Evolutionary conservation across 2,888 invertebrate species (phyloP).

Genomic region (Lottia gigantea): DNA sequence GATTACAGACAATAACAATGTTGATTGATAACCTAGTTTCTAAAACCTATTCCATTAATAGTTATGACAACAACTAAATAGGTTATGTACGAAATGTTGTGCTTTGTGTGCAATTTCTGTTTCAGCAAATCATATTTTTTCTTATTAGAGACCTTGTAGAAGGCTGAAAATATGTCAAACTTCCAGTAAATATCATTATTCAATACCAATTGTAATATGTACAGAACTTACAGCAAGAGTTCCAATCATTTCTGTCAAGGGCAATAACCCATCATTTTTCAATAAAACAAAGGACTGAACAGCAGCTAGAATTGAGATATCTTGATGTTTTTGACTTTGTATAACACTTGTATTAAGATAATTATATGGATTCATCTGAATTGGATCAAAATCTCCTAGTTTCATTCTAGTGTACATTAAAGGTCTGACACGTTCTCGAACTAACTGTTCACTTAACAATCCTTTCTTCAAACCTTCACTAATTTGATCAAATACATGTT

Average conservation of each 20-base stretch:
- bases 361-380: constrained; percentile 46
- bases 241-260: constrained; percentile 18
- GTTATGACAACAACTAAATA: no score
- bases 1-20: no score
- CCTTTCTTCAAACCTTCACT: constrained; percentile 27
- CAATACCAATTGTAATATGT: not conserved
- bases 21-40: no score
- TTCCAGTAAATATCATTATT: no score
- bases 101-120: no score
- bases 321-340: constrained; percentile 37
- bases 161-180: no score
- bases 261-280: constrained; percentile 41
- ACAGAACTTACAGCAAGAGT: constrained; percentile 11
- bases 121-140: no score
- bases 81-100: no score
- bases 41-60: no score
- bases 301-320: constrained; percentile 40
- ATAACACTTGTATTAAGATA: constrained; percentile 36
- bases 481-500: constrained; percentile 37
- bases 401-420: constrained; percentile 32
- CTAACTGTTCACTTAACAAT: constrained; percentile 17
- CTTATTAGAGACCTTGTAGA: no score
- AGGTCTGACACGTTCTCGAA: constrained; percentile 28
- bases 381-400: constrained; percentile 38
- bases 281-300: constrained; percentile 44